phyloP scores from a whole-genome alignment of 2,888 invertebrate genomes.

The Trichopria drosophilae region DNA sequence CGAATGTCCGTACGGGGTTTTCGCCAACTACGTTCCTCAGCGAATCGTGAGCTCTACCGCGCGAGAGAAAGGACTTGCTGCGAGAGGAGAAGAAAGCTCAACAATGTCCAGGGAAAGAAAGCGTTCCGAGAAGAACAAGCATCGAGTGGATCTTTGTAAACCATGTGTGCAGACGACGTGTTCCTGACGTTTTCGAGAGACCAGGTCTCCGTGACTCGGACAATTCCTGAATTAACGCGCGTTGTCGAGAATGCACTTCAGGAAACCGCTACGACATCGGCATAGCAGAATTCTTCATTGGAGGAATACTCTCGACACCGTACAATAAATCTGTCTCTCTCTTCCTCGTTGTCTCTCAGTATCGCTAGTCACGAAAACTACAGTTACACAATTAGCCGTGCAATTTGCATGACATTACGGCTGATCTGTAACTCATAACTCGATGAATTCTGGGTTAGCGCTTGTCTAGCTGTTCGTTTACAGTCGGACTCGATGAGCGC shows the following conservation, averaged over 20 bases:
- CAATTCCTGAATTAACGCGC: conserved; percentile 45
- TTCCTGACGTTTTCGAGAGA: conserved; percentile 43
- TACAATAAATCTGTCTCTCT: background rate
- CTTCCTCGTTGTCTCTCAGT: conserved; percentile 16
- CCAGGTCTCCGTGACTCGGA: conserved; percentile 34
- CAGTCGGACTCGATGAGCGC: too few relatives aligned
- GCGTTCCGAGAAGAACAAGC: conserved; percentile 9
- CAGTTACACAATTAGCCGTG: too few relatives aligned
- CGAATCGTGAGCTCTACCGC: too few relatives aligned
- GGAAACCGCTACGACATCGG: conserved; percentile 37
- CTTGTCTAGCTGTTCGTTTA: too few relatives aligned
- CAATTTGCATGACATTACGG: too few relatives aligned
- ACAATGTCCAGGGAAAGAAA: conserved; percentile 15
- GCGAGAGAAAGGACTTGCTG: too few relatives aligned
- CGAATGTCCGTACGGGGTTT: background rate
- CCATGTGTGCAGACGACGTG: too few relatives aligned
- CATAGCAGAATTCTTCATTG: too few relatives aligned
- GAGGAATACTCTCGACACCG: too few relatives aligned
- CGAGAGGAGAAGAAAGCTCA: background rate
- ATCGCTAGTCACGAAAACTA: conserved; percentile 19
- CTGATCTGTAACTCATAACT: too few relatives aligned
- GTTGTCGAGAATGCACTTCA: conserved; percentile 33
- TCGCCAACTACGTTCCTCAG: too few relatives aligned
- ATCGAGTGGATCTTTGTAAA: conserved; percentile 35
- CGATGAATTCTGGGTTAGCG: too few relatives aligned